Evolutionary conservation across 2,113 vertebrate species (phyloP), one percentile per base, ranked within the genome.

Genomic region (Lipophrys pholis): DNA sequence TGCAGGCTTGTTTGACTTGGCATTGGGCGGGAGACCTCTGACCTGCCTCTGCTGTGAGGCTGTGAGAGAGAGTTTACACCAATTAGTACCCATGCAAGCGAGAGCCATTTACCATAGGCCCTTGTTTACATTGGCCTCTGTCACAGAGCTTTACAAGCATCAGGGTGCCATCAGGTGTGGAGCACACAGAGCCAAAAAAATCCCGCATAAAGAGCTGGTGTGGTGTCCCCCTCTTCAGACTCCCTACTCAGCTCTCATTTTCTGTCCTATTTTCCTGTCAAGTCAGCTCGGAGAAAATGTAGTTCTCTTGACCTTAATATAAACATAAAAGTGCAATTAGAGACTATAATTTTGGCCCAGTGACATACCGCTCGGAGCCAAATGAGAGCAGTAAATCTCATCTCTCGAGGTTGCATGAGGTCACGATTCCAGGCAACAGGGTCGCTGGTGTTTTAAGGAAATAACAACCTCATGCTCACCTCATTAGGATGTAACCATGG

Each of bases 1-100:
- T 91, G 93, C 82, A 89, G 87, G 87, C 91, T 73, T 95, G 93
- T 96, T 97, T 96, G 92, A 84, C 88, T 94, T 97, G 95, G 96
- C 95, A 67, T 69, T 69, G 85, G 60, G 68, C 71, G 66, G 77
- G 73, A 92, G 86, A 89, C 92, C 93, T 91, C 84, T 85, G 90
- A 86, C 92, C 88, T 81, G 76, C 62, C 62, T 76, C 58, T 55
- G 50, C 81, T 52, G 41, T 61, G 73, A 83, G 76, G 52, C 76
- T 52, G 41, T 61, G 73, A 83, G 76, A 50, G 78, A 64, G 65
- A 82, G 72, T 88, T 91, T 89, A 76, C 87, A 90, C 88, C 91
- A 92, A 93, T 91, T 92, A 92, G 85, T 78, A 77, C 80, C 84
- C 82, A 82, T 57, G 78, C 69, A 69, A 78, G 68, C 51, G 52